phyloP scores from a whole-genome alignment of 2,888 invertebrate genomes.

The Heliconius hortense region DNA sequence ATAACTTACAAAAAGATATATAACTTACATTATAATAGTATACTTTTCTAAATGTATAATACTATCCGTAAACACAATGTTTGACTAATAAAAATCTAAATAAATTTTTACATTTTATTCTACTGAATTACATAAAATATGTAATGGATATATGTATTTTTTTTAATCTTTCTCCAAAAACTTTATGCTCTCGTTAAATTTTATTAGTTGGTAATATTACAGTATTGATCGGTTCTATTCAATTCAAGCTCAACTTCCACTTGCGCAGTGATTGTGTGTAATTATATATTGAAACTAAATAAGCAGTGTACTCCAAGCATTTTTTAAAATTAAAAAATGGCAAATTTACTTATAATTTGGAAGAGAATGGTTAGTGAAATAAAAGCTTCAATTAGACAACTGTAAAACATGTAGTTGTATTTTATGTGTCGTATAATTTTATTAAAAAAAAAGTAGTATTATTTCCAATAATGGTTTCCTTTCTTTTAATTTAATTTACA shows the following conservation, averaged over 20 bases:
- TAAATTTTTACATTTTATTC: too few relatives aligned
- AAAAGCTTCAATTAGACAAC: not conserved
- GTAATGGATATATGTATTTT: too few relatives aligned
- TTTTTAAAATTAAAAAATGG: constrained; percentile 49
- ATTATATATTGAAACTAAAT: not conserved
- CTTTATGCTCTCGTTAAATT: constrained; percentile 35
- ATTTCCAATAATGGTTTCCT: not conserved
- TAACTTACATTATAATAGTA: not conserved
- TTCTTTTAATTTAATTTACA: constrained; percentile 26
- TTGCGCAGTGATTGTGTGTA: not conserved
- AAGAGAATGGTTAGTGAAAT: constrained; percentile 62
- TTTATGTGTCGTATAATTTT: constrained; percentile 4
- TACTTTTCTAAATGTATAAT: not conserved
- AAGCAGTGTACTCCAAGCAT: not conserved
- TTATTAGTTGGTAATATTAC: constrained; percentile 34
- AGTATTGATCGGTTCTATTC: constrained; percentile 38
- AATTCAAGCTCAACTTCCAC: constrained; percentile 16
- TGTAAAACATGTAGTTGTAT: constrained; percentile 1
- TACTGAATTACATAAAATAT: too few relatives aligned
- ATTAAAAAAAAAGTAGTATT: not conserved
- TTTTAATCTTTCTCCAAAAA: not conserved
- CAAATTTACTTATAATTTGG: constrained; percentile 61
- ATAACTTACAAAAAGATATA: not conserved
- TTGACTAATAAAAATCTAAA: too few relatives aligned
- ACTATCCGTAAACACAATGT: too few relatives aligned